Evolutionary conservation across 2,113 vertebrate species (phyloP), one percentile per base, ranked within the genome.

Genomic region (Petromus typicus): DNA sequence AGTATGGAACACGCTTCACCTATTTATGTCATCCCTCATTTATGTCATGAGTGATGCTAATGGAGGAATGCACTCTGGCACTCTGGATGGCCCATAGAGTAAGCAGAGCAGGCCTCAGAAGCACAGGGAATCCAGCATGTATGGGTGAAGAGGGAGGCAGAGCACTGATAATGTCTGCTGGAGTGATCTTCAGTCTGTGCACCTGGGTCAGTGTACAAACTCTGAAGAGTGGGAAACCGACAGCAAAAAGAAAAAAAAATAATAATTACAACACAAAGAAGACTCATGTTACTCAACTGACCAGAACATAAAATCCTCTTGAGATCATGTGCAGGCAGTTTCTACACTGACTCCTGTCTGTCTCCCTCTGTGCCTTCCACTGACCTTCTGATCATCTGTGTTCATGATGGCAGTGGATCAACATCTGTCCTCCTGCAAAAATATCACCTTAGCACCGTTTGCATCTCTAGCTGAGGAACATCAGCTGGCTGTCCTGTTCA

Each of bases 401-500:
- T 17, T 48, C 32, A 10, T 0, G 12, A 25, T 11, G 16, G 51
- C 22, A 6, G 34, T 5, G 2, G 20, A 22, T 1, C 18, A 43
- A 14, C 7, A 32, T 6, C 37, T 40, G 6, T 27, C 27, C 56
- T 14, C 56, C 56, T 7, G 4, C 18, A 34, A 27, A 32, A 54
- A 78, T 7, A 34, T 34, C 81, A 63, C 23, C 13, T 48, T 78
- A 87, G 86, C 56, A 69, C n/a, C 25, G 12, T 10, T 63, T 27
- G 23, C 30, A 25, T 22, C 54, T 85, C 6, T 73, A 30, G 56
- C 7, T 20, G 25, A 63, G 54, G 13, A 69, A 37, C 13, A 5
- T 32, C 8, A 3, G 4, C 0, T 0, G 27, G 5, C 17, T 37
- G 40, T 13, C 5, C 20, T 37, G 1, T 37, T 57, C 48, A 84